Percentiles rank a stretch among this genome's conserved stretches.
These are phyloP conservation scores for Thryonomys swinderianus DNA, from an alignment of 2,113 vertebrate species.

Conservation along the genomic window DNA sequence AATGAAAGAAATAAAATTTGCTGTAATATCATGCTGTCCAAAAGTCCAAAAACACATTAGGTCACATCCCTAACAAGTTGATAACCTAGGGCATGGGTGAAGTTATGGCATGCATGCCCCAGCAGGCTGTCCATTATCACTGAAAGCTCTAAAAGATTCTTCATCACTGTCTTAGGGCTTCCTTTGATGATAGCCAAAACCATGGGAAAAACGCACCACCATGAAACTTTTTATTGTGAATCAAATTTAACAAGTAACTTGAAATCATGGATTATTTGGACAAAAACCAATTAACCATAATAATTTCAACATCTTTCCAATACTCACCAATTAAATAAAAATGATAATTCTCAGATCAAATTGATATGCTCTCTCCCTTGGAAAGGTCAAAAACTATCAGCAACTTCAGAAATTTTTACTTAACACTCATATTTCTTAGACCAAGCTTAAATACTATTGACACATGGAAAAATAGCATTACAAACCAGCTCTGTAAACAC, in stretches of 20 bases:
- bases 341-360: constrained; percentile 50
- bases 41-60: not conserved
- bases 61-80: not conserved
- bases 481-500: constrained; percentile 64
- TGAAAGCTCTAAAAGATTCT: not conserved
- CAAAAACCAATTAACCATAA: not conserved
- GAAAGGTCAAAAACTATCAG: not conserved
- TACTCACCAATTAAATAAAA: constrained; percentile 57
- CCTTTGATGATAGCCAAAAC: not conserved
- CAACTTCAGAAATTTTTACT: constrained; percentile 14
- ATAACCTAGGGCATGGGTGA: not conserved
- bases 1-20: not conserved
- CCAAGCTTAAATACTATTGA: constrained; percentile 62
- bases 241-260: constrained; percentile 19
- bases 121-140: not conserved
- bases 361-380: not conserved
- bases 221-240: not conserved
- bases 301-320: constrained; percentile 26
- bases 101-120: not conserved
- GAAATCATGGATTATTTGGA: not conserved
- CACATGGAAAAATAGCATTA: constrained; percentile 37
- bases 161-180: not conserved
- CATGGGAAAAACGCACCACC: not conserved
- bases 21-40: not conserved
- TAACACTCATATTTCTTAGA: constrained; percentile 4